Evolutionary conservation across 2,888 invertebrate genomes (phyloP).

Genomic region (Sphaeridia pumilis): DNA sequence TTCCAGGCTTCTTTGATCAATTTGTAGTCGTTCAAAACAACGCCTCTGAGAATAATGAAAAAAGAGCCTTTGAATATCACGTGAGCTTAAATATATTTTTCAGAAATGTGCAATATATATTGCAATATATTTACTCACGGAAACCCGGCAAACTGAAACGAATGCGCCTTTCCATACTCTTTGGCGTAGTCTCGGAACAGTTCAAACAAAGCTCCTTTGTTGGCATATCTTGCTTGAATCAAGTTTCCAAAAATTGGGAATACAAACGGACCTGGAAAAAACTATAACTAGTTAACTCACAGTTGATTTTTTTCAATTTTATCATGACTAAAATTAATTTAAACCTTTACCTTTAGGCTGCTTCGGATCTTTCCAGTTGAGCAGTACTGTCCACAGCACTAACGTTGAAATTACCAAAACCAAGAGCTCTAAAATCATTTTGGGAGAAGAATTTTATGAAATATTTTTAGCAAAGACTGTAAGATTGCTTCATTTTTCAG

Average conservation of each 20-base stretch:
- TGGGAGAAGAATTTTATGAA: too few species aligned
- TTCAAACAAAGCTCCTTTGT: not conserved
- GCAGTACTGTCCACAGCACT: too few species aligned
- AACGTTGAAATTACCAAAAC: too few species aligned
- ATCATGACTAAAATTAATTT: too few species aligned
- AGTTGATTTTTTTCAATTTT: too few species aligned
- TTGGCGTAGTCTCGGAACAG: not conserved
- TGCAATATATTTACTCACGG: conserved; percentile 6
- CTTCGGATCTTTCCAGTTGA: too few species aligned
- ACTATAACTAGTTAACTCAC: too few species aligned
- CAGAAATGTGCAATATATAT: not conserved
- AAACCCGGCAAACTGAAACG: conserved; percentile 2
- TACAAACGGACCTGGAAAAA: not conserved
- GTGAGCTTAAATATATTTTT: not conserved
- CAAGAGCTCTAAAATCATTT: too few species aligned
- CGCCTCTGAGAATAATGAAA: not conserved
- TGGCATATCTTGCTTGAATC: not conserved
- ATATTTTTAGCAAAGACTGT: too few species aligned
- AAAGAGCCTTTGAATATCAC: not conserved
- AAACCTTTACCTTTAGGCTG: too few species aligned
- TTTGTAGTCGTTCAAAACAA: conserved; percentile 18
- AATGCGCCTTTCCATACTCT: conserved; percentile 6
- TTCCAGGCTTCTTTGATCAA: conserved; percentile 20
- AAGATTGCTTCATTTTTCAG: too few species aligned
- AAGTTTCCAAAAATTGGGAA: conserved; percentile 6